Base-by-base conservation (phyloP, 2,113 vertebrate species). In the Centropristis striata region DNA sequence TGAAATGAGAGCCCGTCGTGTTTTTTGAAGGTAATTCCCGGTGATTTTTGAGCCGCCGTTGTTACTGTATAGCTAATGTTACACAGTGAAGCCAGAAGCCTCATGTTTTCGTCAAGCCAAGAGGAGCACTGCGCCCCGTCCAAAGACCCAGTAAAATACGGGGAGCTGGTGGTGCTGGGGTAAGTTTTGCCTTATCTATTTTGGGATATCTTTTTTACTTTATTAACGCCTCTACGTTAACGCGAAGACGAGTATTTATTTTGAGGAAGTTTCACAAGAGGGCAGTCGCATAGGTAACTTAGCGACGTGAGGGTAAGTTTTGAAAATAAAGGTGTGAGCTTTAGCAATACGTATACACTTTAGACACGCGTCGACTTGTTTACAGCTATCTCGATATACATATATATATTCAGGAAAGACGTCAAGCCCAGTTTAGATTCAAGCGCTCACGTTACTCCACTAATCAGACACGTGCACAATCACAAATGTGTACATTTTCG, bases 131-230 rank as follows among this genome's bases (percentile, higher is more conserved):
- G 96, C 93, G 95, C 96, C 92, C 97, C 96, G 63, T 95, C 94
- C 80, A 98, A 98, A 95, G 97, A 99, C 91, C 96, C 96, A 18
- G 95, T 97, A 72, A 97, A 98, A 89, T 99, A 98, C 92, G 97
- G 97, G 72, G 97, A 99, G 91, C 95, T 98, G 88, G 96, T 99
- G 86, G 97, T 99, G 7, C 90, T 98, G 84, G 97, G 97, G 97
- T 99, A 88, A 98, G 97, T 95, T 21, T 2, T 55, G 1, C 36
- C 14, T 6, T n/a, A 10, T 20, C 14, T 15, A 3, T 71, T 44
- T 4, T 18, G 2, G 8, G 39, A 2, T 41, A 3, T 3, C 49
- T 37, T 32, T 4, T 32, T 42, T 7, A 47, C 25, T 36, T 13
- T 15, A n/a, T 18, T 0, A 7, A 1, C 13, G 16, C 5, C 15